Evolutionary conservation across 2,888 invertebrate species (phyloP).

Genomic region (Electrophaes corylata): DNA sequence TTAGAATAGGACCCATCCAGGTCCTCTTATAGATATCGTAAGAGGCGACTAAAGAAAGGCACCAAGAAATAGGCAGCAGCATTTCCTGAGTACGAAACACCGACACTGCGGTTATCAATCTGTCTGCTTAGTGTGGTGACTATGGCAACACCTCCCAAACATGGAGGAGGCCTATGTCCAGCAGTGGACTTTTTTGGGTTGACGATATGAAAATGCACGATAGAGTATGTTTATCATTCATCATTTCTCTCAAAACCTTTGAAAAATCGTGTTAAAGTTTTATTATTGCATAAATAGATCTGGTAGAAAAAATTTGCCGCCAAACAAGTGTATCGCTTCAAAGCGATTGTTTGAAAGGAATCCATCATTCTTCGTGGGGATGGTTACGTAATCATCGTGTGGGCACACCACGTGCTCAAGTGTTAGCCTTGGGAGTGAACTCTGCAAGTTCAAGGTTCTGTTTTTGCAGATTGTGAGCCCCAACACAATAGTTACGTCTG

Average conservation of each 20-base stretch:
- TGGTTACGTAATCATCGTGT: constrained; percentile 70
- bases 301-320: constrained; percentile 13
- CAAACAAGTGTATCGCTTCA: constrained; percentile 20
- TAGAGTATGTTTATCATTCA: neutral
- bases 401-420: constrained; percentile 65
- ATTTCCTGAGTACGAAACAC: too few relatives aligned
- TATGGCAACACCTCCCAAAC: too few relatives aligned
- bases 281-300: constrained; percentile 5
- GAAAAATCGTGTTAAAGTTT: neutral
- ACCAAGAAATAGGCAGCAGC: too few relatives aligned
- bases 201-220: too few relatives aligned
- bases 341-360: constrained; percentile 19
- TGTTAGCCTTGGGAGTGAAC: constrained; percentile 79
- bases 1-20: too few relatives aligned
- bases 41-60: too few relatives aligned
- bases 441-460: constrained; percentile 78
- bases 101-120: too few relatives aligned
- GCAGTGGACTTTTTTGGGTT: too few relatives aligned
- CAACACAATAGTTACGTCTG: constrained; percentile 62
- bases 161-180: too few relatives aligned
- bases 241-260: neutral
- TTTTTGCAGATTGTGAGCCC: constrained; percentile 69
- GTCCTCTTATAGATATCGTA: too few relatives aligned
- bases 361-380: constrained; percentile 41
- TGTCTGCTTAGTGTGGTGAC: too few relatives aligned